These are phyloP conservation scores for Heliothis peltigera DNA, from an alignment of 2,888 invertebrate species.

Conservation along the genomic window DNA sequence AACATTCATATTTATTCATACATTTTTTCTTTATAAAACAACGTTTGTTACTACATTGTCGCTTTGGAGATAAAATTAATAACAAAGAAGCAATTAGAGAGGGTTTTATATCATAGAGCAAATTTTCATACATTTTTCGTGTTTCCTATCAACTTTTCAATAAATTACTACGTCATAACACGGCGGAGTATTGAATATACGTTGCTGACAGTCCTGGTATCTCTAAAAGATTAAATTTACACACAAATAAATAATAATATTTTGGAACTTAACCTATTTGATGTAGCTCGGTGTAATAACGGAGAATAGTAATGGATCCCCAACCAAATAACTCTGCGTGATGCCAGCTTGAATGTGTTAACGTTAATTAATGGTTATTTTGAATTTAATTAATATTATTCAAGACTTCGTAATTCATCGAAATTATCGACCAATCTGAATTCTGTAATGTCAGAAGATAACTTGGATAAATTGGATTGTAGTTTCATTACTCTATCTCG, in stretches of 20 bases:
- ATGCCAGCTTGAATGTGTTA: conserved; percentile 82
- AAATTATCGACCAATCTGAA: conserved; percentile 47
- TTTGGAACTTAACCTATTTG: conserved; percentile 79
- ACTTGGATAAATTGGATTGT: conserved; percentile 11
- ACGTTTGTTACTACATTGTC: too few species aligned
- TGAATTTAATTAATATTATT: conserved; percentile 22
- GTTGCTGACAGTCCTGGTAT: background rate
- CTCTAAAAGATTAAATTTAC: background rate
- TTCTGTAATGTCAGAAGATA: conserved; percentile 40
- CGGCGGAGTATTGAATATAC: background rate
- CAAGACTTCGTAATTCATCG: conserved; percentile 29
- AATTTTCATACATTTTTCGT: background rate
- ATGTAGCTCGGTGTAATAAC: conserved; percentile 68
- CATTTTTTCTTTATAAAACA: too few species aligned
- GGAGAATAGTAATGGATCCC: conserved; percentile 81
- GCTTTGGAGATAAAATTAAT: background rate
- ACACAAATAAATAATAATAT: conserved; percentile 39
- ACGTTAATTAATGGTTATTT: conserved; percentile 28
- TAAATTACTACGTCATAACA: background rate
- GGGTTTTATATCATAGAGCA: too few species aligned
- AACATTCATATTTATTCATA: too few species aligned
- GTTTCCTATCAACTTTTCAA: background rate
- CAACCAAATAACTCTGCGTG: conserved; percentile 78
- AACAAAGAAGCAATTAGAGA: too few species aligned
- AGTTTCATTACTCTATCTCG: fast-evolving